Evolutionary conservation across 2,113 vertebrate genomes (phyloP), one percentile per base, ranked within the genome.

Genomic region (Fregata magnificens): DNA sequence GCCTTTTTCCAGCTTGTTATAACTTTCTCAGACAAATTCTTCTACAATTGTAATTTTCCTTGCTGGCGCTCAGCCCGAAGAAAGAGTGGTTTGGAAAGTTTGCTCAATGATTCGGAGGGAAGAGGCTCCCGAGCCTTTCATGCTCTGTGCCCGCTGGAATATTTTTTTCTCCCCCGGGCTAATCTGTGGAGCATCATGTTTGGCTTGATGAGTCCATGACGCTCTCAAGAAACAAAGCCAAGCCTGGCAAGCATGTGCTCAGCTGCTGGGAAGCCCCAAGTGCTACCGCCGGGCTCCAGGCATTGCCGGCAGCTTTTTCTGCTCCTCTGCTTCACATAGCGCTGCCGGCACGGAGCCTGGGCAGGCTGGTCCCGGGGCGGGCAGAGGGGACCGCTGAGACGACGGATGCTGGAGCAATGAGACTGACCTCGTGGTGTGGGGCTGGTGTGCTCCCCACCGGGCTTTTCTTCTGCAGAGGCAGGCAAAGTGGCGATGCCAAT

Each of bases 11-110:
- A 85, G 59, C 44, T 95, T 20, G 2, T 58, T 87, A 16, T 34
- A 58, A 69, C 62, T 95, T 97, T 96, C 96, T 94, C 84, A 96
- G 93, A 62, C 62, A 88, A 89, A 94, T 82, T 84, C 66, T 70
- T 85, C 91, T 71, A 71, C 74, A 73, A 88, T 80, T 88, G 78
- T 85, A 76, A 97, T 95, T 93, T 95, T 88, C 77, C 78, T 84
- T 3, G 24, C 84, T 95, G 94, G 86, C 89, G 70, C 83, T 56
- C 62, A 38, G 91, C 95, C 96, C 22, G 2, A 74, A 95, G 95
- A 82, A 94, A 94, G 67, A 79, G 62, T 77, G 71, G 18, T 94
- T 88, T 85, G 89, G 81, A 90, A 95, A 95, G 81, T 88, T 96
- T 90, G 84, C 91, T 93, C 91, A 80, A 9, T 82, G 45, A 72